Evolutionary conservation across 1,140 invertebrate genomes (phyloP), one percentile per base, ranked within the genome.

Genomic region (Theocolax elegans): DNA sequence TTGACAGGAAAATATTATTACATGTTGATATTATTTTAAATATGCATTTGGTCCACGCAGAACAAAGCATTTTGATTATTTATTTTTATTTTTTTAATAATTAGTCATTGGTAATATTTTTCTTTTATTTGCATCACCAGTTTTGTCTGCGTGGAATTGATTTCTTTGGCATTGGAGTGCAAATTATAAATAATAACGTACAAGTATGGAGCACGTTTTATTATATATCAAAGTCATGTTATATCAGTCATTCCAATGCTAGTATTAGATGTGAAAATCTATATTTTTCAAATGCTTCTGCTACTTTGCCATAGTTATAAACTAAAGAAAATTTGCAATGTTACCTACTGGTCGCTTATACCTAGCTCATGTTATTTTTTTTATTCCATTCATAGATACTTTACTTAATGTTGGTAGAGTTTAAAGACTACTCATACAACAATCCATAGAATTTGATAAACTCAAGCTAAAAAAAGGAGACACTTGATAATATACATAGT

Each of bases 211-310:
- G 3, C 4, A 6, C 4, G 31, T 35, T 46, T 40, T 23, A 54
- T 42, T 54, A 25, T 15, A 12, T 23, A 51, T n/a, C n/a, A 15
- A 38, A 40, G 40, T 21, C 35, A 64, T 35, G 23, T 12, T 17
- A 40, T 42, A 42, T 23, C 15, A 13, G 38, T 59, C 46, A 53
- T 53, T 62, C 38, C 58, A 53, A 60, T 53, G 48, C 48, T 68
- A 62, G 56, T 44, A 40, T 38, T 68, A 68, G 9, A 60, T 40
- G 65, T 67, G n/a, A 27, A 58, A 51, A 63, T n/a, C n/a, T n/a
- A n/a, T 13, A 60, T 35, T 19, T 54, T 69, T 44, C n/a, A 64
- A 17, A 27, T 70, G 60, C 60, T 70, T 70, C 44, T 70, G 60
- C 67, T 70, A 63, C n/a, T 56, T 70, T 38, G 59, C 51, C 38